Evolutionary conservation across 1,140 invertebrate genomes (phyloP).

Genomic region (Drosophila leontia): DNA sequence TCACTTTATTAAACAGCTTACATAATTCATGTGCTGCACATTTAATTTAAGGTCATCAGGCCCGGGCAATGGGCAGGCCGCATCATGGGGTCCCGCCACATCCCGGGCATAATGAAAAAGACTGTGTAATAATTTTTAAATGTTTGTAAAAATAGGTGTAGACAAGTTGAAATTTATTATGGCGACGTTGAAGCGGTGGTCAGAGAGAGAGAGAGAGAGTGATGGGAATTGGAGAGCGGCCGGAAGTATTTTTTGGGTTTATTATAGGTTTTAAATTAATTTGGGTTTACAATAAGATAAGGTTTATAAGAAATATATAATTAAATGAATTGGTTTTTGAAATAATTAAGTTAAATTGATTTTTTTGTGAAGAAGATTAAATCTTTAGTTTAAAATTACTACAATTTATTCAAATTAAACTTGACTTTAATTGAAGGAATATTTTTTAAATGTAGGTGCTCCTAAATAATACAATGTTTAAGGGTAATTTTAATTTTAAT

Average conservation of each 20-base stretch:
- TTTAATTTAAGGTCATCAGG: conserved; percentile 84
- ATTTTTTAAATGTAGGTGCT: background rate
- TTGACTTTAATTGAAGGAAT: background rate
- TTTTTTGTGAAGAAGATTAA: no score
- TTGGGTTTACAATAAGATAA: conserved; percentile 1
- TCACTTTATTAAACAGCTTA: conserved; percentile 85
- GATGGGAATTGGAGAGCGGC: conserved; percentile 4
- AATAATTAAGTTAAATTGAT: background rate
- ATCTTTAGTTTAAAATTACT: no score
- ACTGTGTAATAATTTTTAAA: conserved; percentile 83
- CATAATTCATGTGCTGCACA: conserved; percentile 84
- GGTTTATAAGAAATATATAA: background rate
- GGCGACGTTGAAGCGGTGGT: conserved; percentile 55
- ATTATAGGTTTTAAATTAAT: conserved; percentile 16
- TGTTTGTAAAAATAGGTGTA: conserved; percentile 84
- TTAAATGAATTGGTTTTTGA: background rate
- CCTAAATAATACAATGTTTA: no score
- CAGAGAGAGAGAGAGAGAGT: background rate
- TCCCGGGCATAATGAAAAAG: conserved; percentile 75
- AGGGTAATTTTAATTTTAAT: no score
- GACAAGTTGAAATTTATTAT: conserved; percentile 84
- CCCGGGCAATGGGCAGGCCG: conserved; percentile 38
- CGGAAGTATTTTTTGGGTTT: conserved; percentile 41
- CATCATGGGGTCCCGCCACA: conserved; percentile 38
- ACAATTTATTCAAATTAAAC: no score